phyloP scores from a whole-genome alignment of 2,888 invertebrate species.

The Villa cingulata region DNA sequence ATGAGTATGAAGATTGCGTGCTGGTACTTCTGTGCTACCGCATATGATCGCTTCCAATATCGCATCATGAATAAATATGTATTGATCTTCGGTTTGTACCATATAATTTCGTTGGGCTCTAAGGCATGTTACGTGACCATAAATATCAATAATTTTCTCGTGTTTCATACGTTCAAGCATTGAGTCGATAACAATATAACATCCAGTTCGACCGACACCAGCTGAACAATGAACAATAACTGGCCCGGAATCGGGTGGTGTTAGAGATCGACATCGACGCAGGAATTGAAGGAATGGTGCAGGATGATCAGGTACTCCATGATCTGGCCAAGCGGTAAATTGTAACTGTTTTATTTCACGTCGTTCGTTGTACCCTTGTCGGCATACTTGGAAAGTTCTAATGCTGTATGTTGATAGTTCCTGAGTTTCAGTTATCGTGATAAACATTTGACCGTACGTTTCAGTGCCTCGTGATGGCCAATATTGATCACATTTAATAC shows the following conservation, averaged over 20 bases:
- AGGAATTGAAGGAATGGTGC: conserved; percentile 97
- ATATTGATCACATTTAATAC: conserved; percentile 95
- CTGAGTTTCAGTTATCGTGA: conserved; percentile 87
- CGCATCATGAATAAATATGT: conserved; percentile 98
- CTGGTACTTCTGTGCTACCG: conserved; percentile 92
- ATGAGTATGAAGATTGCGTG: conserved; percentile 85
- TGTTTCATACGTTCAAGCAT: conserved; percentile 95
- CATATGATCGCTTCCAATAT: conserved; percentile 93
- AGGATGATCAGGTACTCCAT: conserved; percentile 97
- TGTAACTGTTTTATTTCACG: conserved; percentile 95
- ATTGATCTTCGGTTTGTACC: conserved; percentile 99
- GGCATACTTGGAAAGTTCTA: conserved; percentile 83
- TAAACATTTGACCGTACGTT: conserved; percentile 88
- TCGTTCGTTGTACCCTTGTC: conserved; percentile 66
- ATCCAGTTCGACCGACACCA: conserved; percentile 87
- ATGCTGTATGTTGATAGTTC: conserved; percentile 98
- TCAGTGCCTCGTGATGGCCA: conserved; percentile 95
- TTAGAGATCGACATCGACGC: conserved; percentile 78
- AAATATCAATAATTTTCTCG: conserved; percentile 97
- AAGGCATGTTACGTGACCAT: conserved; percentile 95
- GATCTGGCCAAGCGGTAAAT: conserved; percentile 99
- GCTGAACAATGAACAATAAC: conserved; percentile 89
- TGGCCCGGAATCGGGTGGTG: conserved; percentile 86
- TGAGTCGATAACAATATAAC: conserved; percentile 97
- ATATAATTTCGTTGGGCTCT: conserved; percentile 98